Conservation (phyloP, 2,797 vertebrate species). For the Acrossocheilus wenchowensis region DNA sequence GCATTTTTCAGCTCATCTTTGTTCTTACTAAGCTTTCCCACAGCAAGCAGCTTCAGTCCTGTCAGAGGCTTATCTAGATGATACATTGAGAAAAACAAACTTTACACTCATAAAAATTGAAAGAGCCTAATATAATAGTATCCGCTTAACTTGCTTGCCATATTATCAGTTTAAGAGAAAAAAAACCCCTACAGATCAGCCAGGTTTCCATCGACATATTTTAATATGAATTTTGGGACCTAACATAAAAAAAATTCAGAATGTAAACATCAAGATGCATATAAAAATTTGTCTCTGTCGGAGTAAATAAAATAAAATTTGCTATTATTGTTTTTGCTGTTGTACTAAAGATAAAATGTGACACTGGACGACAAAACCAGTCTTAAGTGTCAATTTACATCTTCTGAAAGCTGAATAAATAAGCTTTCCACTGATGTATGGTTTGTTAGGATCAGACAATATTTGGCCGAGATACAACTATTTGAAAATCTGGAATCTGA, state of each 20-base stretch:
- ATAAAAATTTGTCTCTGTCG: background rate
- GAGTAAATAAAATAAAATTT: background rate
- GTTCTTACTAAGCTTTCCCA: conserved; percentile 91
- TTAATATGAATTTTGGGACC: background rate
- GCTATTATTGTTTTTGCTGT: background rate
- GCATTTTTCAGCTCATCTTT: conserved; percentile 90
- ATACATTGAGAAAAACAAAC: background rate
- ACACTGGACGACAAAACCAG: no score
- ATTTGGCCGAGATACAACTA: no score
- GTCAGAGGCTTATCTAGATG: conserved; percentile 88
- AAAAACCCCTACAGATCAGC: background rate
- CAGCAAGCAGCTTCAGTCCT: conserved; percentile 86
- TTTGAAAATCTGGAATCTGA: no score
- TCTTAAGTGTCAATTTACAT: no score
- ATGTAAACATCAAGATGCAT: background rate
- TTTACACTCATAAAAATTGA: background rate
- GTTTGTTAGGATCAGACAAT: no score
- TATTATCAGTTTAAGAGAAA: background rate
- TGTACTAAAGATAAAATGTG: background rate
- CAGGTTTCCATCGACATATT: background rate
- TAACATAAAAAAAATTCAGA: background rate
- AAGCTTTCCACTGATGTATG: no score
- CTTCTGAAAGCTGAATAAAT: no score
- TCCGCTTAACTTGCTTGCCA: background rate
- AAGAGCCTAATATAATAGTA: background rate